Percentiles rank a stretch among this genome's conserved stretches.
Evolutionary conservation across 1,140 invertebrate genomes (phyloP).

Genomic region (Aleiodes sp.): DNA sequence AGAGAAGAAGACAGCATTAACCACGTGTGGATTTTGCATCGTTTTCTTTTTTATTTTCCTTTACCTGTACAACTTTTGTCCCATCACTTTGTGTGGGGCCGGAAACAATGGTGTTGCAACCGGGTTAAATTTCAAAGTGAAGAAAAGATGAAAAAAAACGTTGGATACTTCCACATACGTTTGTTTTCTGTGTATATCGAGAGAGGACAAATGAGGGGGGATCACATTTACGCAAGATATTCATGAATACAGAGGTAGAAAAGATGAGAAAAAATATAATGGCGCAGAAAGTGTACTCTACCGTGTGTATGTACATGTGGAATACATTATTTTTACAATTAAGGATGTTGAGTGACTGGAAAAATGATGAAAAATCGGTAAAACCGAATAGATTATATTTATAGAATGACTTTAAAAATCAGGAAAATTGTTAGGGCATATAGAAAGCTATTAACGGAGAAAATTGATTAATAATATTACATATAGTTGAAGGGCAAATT

Average conservation of each 20-base stretch:
- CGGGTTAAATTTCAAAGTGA: background rate
- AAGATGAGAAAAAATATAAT: background rate
- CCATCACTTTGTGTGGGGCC: background rate
- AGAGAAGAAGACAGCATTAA: background rate
- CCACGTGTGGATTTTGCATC: background rate
- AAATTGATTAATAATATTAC: too few species aligned
- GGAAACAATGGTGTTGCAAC: conserved; percentile 14
- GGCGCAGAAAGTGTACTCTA: background rate
- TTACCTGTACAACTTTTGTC: background rate
- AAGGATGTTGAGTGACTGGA: too few species aligned
- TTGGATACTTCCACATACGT: background rate
- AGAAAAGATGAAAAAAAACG: background rate
- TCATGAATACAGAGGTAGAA: background rate
- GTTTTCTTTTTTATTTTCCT: background rate
- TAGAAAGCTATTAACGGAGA: too few species aligned
- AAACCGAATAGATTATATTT: too few species aligned
- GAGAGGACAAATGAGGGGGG: background rate
- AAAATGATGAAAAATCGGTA: too few species aligned
- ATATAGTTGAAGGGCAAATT: too few species aligned
- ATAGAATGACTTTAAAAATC: too few species aligned
- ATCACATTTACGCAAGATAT: background rate
- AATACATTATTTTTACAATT: background rate
- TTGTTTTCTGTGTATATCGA: background rate
- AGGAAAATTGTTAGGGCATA: too few species aligned
- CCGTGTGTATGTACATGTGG: too few species aligned